A percentile compares a stretch with the other conserved stretches of the same genome.
phyloP scores from a whole-genome alignment of 1,140 invertebrate species.

The Akabosia matsudoensis region DNA sequence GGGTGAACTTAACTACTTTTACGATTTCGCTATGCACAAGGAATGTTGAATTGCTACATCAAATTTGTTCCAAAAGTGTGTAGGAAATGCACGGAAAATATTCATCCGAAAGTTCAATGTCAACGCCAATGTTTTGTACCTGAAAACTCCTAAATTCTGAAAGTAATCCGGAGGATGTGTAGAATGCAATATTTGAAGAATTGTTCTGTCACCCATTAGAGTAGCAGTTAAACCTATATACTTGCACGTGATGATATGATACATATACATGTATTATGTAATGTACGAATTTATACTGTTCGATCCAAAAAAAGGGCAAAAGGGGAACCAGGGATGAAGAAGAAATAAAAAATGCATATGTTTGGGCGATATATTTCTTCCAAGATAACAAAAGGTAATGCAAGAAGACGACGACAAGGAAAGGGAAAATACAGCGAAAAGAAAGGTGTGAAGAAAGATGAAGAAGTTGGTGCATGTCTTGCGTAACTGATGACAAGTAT shows the following conservation, averaged over 20 bases:
- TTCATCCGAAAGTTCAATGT: not conserved
- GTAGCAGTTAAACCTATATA: too few relatives aligned
- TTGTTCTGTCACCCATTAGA: not conserved
- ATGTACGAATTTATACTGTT: too few relatives aligned
- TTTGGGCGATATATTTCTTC: not conserved
- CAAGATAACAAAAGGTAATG: not conserved
- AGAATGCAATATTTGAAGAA: not conserved
- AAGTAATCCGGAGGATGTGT: not conserved
- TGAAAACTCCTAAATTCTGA: not conserved
- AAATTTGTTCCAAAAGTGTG: not conserved
- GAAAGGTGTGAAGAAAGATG: not conserved
- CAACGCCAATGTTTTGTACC: not conserved
- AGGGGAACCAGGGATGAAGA: not conserved
- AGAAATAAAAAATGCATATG: not conserved
- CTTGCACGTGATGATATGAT: too few relatives aligned
- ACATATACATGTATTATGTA: too few relatives aligned
- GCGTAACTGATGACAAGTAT: slow-evolving; percentile 19
- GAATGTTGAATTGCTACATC: not conserved
- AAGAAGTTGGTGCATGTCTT: slow-evolving; percentile 9
- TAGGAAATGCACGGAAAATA: not conserved
- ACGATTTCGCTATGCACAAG: too few relatives aligned
- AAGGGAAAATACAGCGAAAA: not conserved
- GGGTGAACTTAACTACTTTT: too few relatives aligned
- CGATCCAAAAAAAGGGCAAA: not conserved
- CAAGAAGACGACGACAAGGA: not conserved